Conservation (phyloP, 2,113 vertebrate species). For the Lophius piscatorius region DNA sequence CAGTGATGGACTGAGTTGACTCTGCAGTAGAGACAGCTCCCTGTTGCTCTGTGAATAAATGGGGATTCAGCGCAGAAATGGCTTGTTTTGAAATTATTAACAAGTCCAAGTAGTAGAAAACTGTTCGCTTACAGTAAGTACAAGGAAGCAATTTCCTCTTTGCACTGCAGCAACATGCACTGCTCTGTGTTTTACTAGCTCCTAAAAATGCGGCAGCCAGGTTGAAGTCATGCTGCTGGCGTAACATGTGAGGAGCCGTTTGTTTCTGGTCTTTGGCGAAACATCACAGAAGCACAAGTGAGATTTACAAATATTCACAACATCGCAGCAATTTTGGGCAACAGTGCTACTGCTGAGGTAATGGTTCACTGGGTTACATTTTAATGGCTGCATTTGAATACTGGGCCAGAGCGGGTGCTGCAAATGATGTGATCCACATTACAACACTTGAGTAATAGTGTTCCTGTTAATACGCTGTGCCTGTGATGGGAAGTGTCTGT, state of each 20-base stretch:
- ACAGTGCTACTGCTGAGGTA: constrained; percentile 73
- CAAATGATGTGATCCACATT: constrained; percentile 63
- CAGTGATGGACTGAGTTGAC: constrained; percentile 2
- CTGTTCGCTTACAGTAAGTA: constrained; percentile 44
- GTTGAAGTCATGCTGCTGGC: constrained; percentile 76
- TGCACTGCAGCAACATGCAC: constrained; percentile 41
- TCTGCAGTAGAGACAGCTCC: constrained; percentile 1
- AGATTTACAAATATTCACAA: constrained; percentile 68
- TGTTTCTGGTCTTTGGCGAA: constrained; percentile 61
- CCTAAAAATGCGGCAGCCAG: constrained; percentile 61
- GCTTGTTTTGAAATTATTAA: constrained; percentile 21
- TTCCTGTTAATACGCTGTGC: constrained; percentile 44
- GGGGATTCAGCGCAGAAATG: not conserved
- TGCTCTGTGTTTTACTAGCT: constrained; percentile 60
- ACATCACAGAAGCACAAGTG: constrained; percentile 49
- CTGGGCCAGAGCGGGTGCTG: constrained; percentile 52
- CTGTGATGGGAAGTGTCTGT: constrained; percentile 46
- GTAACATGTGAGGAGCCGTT: constrained; percentile 56
- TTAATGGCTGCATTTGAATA: constrained; percentile 58
- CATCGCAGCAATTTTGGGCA: constrained; percentile 54
- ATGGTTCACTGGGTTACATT: constrained; percentile 68
- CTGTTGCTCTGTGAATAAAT: constrained; percentile 3
- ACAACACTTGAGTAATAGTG: constrained; percentile 34
- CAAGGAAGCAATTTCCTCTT: constrained; percentile 63
- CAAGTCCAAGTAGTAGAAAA: constrained; percentile 46